Conservation (phyloP, 1,140 invertebrate genomes). For the Ectropis grisescens region DNA sequence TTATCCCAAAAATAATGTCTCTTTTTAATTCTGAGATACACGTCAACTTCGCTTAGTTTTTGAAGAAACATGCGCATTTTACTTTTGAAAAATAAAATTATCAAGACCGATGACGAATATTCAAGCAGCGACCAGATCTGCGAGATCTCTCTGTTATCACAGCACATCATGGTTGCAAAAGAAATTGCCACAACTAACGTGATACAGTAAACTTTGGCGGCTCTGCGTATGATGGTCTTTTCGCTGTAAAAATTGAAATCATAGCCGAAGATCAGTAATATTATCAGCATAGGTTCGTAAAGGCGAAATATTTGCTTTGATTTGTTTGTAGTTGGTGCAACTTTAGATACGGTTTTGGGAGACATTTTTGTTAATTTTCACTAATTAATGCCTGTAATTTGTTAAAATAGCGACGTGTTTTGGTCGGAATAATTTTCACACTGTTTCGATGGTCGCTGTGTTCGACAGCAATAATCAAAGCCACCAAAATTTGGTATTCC, state of each 20-base stretch:
- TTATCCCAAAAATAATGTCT: slow-evolving; percentile 20
- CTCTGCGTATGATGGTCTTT: slow-evolving; percentile 14
- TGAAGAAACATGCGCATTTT: slow-evolving; percentile 24
- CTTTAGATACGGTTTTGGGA: too few species aligned
- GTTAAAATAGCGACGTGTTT: too few species aligned
- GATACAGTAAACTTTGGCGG: slow-evolving; percentile 24
- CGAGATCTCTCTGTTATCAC: slow-evolving; percentile 15
- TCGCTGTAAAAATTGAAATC: slow-evolving; percentile 32
- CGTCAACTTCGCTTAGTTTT: slow-evolving; percentile 27
- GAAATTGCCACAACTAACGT: slow-evolving; percentile 20
- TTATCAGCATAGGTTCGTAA: slow-evolving; percentile 26
- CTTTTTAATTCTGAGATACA: slow-evolving; percentile 28
- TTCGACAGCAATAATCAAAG: too few species aligned
- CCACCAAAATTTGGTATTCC: too few species aligned
- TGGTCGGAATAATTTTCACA: too few species aligned
- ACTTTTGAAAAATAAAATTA: slow-evolving; percentile 28
- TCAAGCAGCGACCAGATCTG: slow-evolving; percentile 39
- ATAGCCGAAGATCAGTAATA: slow-evolving; percentile 37
- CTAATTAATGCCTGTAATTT: too few species aligned
- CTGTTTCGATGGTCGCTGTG: too few species aligned
- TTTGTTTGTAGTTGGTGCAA: not conserved
- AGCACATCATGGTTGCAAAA: slow-evolving; percentile 28
- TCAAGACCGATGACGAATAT: slow-evolving; percentile 24
- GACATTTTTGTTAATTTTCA: too few species aligned
- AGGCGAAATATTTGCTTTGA: slow-evolving; percentile 13